Conservation (phyloP, 2,113 vertebrate species). For the Pleuronectes platessa region DNA sequence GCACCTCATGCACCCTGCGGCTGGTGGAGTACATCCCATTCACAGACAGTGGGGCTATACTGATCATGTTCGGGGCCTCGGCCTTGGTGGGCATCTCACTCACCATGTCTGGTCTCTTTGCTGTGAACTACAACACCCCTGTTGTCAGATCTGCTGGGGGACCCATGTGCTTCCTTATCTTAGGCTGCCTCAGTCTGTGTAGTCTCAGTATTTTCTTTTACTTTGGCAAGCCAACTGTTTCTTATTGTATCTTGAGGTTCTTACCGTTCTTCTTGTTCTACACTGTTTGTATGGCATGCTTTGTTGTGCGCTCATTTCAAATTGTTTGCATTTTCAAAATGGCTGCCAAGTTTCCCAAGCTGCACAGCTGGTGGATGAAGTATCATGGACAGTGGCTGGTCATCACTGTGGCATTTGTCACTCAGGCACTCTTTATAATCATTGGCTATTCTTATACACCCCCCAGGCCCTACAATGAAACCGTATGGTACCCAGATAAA, state of each 20-base stretch:
- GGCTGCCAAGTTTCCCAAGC: conserved; percentile 76
- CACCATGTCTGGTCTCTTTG: conserved; percentile 78
- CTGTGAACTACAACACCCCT: conserved; percentile 79
- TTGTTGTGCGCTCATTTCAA: conserved; percentile 87
- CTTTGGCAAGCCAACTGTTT: conserved; percentile 79
- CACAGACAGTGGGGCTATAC: conserved; percentile 71
- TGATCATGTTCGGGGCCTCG: conserved; percentile 57
- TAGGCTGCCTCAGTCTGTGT: conserved; percentile 79
- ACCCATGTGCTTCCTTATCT: conserved; percentile 86
- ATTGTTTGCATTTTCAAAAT: conserved; percentile 90
- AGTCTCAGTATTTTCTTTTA: conserved; percentile 82
- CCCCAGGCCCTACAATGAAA: conserved; percentile 73
- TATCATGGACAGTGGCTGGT: conserved; percentile 80
- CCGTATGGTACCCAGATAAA: conserved; percentile 39
- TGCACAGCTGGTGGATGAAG: conserved; percentile 83
- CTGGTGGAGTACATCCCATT: conserved; percentile 78
- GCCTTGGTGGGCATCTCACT: conserved; percentile 70
- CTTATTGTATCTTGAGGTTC: conserved; percentile 76
- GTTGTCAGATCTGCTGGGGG: conserved; percentile 89
- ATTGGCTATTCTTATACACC: conserved; percentile 44
- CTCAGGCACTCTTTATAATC: conserved; percentile 73
- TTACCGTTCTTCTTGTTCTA: conserved; percentile 80
- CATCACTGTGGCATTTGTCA: conserved; percentile 61
- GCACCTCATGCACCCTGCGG: conserved; percentile 80
- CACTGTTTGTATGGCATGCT: conserved; percentile 84